Percentiles rank a stretch among this genome's conserved stretches.
Evolutionary conservation across 2,888 invertebrate species (phyloP).

Genomic region (Drosophila putrida): DNA sequence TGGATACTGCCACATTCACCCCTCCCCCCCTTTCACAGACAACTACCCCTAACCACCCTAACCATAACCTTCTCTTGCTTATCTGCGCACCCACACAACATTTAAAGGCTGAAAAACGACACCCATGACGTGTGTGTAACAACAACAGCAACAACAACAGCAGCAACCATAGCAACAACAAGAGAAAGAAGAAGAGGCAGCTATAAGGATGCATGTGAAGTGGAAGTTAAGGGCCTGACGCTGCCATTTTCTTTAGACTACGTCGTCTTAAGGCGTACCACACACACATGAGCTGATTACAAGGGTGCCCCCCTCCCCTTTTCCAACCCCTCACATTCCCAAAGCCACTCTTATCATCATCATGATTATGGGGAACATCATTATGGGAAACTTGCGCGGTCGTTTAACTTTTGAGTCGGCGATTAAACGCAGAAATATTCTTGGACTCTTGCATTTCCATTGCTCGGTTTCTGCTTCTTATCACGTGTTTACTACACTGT

Average conservation of each 20-base stretch:
- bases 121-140: conserved; percentile 48
- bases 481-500: conserved; percentile 62
- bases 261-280: conserved; percentile 39
- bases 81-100: conserved; percentile 37
- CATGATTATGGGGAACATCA: conserved; percentile 6
- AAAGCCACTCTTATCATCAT: conserved; percentile 11
- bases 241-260: conserved; percentile 57
- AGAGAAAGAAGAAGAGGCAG: conserved; percentile 33
- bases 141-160: conserved; percentile 27
- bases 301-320: conserved; percentile 15
- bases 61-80: conserved; percentile 8
- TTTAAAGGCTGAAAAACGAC: conserved; percentile 47
- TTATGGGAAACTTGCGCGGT: conserved; percentile 70
- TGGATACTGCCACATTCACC: neutral
- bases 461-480: conserved; percentile 41
- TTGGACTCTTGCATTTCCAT: conserved; percentile 60
- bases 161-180: conserved; percentile 25
- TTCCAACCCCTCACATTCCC: neutral
- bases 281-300: conserved; percentile 64
- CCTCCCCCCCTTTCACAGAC: no score
- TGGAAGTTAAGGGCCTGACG: conserved; percentile 56
- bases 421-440: conserved; percentile 75
- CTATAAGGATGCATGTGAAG: conserved; percentile 70
- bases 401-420: conserved; percentile 76
- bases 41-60: neutral